Conservation (phyloP, 1,140 invertebrate genomes). For the Camponotus pennsylvanicus region DNA sequence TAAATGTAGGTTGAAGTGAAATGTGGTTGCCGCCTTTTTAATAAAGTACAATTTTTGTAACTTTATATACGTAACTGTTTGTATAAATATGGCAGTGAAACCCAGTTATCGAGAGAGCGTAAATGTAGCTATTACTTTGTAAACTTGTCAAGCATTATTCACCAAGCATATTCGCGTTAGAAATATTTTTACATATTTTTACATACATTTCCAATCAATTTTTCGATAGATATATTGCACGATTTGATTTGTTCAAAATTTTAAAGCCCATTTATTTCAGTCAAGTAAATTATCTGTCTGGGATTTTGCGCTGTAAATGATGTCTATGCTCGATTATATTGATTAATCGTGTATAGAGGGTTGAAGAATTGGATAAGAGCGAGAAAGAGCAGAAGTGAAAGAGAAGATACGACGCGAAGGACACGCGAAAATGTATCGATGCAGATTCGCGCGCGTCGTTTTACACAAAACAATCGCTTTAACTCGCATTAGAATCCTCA, state of each 20-base stretch:
- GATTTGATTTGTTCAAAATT: background rate
- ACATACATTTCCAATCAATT: constrained; percentile 25
- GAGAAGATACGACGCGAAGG: background rate
- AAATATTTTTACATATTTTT: background rate
- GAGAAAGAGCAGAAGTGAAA: background rate
- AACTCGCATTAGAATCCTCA: constrained; percentile 49
- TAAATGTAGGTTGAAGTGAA: constrained; percentile 35
- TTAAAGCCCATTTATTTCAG: background rate
- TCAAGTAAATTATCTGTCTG: background rate
- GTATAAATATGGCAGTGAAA: constrained; percentile 33
- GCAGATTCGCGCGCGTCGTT: background rate
- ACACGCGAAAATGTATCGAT: background rate
- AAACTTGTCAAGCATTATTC: background rate
- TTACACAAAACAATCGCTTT: constrained; percentile 48
- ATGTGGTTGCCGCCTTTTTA: constrained; percentile 41
- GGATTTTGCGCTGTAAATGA: background rate
- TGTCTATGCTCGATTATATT: background rate
- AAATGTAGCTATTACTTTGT: background rate
- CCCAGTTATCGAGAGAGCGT: background rate
- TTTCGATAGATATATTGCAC: background rate
- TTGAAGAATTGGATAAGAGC: background rate
- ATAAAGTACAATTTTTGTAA: constrained; percentile 47
- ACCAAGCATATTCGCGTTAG: background rate
- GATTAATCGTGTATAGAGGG: background rate
- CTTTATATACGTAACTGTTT: background rate